These are phyloP conservation scores for Drosophila anomalata DNA, from an alignment of 2,888 invertebrate species.

Conservation along the genomic window DNA sequence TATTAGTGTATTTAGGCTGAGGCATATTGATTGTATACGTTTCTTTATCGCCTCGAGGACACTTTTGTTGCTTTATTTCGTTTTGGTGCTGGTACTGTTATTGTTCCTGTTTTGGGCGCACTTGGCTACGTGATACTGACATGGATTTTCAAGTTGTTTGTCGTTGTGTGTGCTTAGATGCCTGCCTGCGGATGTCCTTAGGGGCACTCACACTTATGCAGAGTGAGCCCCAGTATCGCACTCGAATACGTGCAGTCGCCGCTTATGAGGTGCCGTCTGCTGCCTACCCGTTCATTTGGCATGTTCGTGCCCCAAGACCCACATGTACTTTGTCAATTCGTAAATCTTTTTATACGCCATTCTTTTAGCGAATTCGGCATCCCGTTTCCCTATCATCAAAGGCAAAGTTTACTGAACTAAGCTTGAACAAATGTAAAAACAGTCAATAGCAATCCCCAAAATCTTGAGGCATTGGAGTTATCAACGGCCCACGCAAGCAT, in stretches of 20 bases:
- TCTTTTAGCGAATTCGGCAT: constrained; percentile 48
- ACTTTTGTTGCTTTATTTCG: constrained; percentile 39
- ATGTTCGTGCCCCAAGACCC: constrained; percentile 55
- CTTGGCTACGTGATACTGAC: constrained; percentile 81
- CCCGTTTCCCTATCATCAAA: constrained; percentile 62
- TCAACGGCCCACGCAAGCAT: constrained; percentile 29
- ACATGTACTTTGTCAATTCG: constrained; percentile 78
- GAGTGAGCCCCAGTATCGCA: not conserved
- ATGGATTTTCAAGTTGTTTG: constrained; percentile 78
- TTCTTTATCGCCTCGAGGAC: constrained; percentile 16
- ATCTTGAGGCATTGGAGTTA: constrained; percentile 22
- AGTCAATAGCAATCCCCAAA: constrained; percentile 32
- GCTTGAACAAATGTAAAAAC: constrained; percentile 52
- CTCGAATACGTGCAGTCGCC: constrained; percentile 15
- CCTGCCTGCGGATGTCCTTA: constrained; percentile 69
- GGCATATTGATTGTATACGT: constrained; percentile 44
- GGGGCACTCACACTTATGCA: constrained; percentile 32
- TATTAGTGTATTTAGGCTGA: constrained; percentile 56
- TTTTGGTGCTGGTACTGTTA: constrained; percentile 29
- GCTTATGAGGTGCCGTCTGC: constrained; percentile 27
- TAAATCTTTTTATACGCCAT: constrained; percentile 73
- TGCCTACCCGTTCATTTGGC: constrained; percentile 35
- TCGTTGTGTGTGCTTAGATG: constrained; percentile 47
- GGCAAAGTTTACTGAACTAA: constrained; percentile 71
- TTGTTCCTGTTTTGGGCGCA: constrained; percentile 58